These are phyloP conservation scores for Sebastes cheni DNA, from an alignment of 2,797 vertebrate genomes.

Conservation along the genomic window DNA sequence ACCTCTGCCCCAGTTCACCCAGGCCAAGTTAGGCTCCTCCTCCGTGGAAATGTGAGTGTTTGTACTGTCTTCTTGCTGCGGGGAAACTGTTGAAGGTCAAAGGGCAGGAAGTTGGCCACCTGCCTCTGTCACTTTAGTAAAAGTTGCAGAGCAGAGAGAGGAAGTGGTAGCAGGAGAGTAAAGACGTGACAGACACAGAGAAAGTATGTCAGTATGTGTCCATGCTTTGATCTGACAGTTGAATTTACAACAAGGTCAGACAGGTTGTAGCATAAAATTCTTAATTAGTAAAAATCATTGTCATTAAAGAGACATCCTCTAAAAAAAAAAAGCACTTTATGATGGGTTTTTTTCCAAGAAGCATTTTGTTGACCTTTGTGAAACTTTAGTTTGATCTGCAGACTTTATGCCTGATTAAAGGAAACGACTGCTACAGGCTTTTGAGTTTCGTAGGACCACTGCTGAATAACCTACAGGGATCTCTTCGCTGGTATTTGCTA, in stretches of 20 bases:
- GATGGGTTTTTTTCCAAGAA: neutral
- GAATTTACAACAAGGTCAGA: conserved; percentile 22
- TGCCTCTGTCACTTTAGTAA: conserved; percentile 80
- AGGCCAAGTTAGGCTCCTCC: conserved; percentile 81
- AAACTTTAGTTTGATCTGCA: conserved; percentile 43
- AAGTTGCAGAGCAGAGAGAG: conserved; percentile 59
- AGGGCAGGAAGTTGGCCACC: conserved; percentile 84
- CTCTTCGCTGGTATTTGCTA: conserved; percentile 67
- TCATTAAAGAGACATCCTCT: conserved; percentile 16
- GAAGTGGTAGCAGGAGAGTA: conserved; percentile 51
- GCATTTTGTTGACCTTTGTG: conserved; percentile 31
- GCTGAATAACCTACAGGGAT: conserved; percentile 53
- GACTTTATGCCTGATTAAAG: conserved; percentile 45
- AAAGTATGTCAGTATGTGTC: conserved; percentile 13
- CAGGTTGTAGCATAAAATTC: neutral
- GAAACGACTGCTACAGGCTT: conserved; percentile 24
- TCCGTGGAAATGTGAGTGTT: conserved; percentile 45
- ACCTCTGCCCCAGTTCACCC: conserved; percentile 83
- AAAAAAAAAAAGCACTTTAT: neutral
- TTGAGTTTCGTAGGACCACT: conserved; percentile 25
- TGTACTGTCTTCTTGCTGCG: conserved; percentile 65
- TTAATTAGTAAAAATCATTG: conserved; percentile 13
- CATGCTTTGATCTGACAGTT: conserved; percentile 14
- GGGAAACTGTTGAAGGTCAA: conserved; percentile 79
- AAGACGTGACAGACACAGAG: conserved; percentile 6